Conservation (phyloP, 1,140 invertebrate species). For the Saxidomus purpurata region DNA sequence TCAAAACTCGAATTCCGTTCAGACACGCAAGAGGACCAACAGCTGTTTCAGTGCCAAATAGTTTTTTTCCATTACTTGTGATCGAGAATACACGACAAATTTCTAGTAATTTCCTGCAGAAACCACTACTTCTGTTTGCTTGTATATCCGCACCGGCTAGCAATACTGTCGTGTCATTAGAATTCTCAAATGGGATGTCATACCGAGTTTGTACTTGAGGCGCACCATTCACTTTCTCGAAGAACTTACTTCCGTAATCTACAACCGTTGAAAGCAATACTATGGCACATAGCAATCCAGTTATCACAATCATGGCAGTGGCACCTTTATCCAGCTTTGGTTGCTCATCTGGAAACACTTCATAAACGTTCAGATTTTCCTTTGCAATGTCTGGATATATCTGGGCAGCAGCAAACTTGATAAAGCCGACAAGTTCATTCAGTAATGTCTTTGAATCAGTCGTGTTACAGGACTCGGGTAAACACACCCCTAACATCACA, state of each 20-base stretch:
- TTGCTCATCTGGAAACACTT: not conserved
- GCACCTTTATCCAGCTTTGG: not conserved
- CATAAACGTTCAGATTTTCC: not conserved
- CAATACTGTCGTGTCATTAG: constrained; percentile 20
- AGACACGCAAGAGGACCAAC: constrained; percentile 65
- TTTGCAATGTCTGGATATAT: not conserved
- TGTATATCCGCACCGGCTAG: constrained; percentile 13
- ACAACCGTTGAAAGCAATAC: constrained; percentile 2
- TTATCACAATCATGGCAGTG: not conserved
- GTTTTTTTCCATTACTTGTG: constrained; percentile 66
- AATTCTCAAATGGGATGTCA: not conserved
- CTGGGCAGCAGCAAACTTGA: not conserved
- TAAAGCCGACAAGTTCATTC: not conserved
- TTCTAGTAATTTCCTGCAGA: not conserved
- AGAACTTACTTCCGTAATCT: not conserved
- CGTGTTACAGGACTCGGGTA: constrained; percentile 58
- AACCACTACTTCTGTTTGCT: not conserved
- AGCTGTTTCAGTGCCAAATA: constrained; percentile 68
- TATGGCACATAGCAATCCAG: not conserved
- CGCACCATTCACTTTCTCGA: not conserved
- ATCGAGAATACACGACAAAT: constrained; percentile 65
- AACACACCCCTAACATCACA: constrained; percentile 49
- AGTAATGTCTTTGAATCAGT: constrained; percentile 11
- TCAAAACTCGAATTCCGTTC: constrained; percentile 89
- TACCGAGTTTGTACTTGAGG: not conserved